Evolutionary conservation across 2,888 invertebrate genomes (phyloP), one percentile per base, ranked within the genome.

Genomic region (Limnephilus rhombicus): DNA sequence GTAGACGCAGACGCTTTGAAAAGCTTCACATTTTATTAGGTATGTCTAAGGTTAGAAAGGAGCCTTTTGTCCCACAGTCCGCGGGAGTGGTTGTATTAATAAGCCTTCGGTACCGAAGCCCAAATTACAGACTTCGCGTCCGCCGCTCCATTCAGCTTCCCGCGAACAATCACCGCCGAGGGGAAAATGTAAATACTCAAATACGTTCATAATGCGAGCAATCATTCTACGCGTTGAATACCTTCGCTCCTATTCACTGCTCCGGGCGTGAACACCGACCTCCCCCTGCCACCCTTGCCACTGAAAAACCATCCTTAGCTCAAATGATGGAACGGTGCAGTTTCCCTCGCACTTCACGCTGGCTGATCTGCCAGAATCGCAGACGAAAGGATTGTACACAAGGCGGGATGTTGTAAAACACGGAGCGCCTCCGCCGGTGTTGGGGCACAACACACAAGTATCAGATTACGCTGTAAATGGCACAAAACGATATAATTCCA

Each of bases 341-440:
- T 88, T 88, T 88, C 80, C 68, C 9, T 11, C 80, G 37, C 80
- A n/a, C 45, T 86, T n/a, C n/a, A 37, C 37, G 29, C 24, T 45
- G 87, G 87, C 90, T 37, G 31, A 89, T 90, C 86, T 15, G 68
- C 24, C 37, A 31, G 18, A 83, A 34, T 81, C 34, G 41, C 53
- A 82, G 34, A 88, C 37, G 9, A 68, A 80, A 87, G 92, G 90
- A 80, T 49, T 37, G 87, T 68, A 53, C 49, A 53, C 91, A 80
- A 93, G 93, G 93, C 93, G 93, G 93, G 93, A 93, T 93, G 93
- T 93, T 93, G 90, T 91, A 91, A 90, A 93, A 93, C 93, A 93
- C 86, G 53, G 93, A 93, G 93, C 92, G 85, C 91, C 93, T 92
- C 81, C 85, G 88, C 83, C 90, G 92, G 53, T 80, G 45, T 86